Evolutionary conservation across 2,797 vertebrate genomes (phyloP).

Genomic region (Acomys russatus): DNA sequence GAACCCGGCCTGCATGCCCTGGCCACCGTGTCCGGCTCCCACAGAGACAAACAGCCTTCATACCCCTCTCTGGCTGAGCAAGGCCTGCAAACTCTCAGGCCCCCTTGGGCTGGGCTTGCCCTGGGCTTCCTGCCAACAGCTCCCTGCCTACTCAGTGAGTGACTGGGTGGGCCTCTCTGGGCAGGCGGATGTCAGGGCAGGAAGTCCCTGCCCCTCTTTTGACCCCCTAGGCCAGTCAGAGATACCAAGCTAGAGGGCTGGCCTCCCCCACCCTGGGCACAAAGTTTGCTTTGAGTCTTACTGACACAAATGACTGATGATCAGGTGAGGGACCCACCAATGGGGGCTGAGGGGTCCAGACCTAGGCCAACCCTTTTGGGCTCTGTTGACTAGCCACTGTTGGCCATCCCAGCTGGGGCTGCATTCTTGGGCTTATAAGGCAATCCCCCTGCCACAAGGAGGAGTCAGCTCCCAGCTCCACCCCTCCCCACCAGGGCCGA

Average conservation of each 20-base stretch:
- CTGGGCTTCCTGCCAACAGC: constrained; percentile 68
- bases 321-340: background rate
- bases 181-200: constrained; percentile 33
- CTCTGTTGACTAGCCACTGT: constrained; percentile 16
- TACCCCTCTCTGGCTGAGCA: background rate
- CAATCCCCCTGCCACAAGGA: constrained; percentile 83
- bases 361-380: constrained; percentile 27
- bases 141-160: constrained; percentile 44
- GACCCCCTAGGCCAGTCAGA: constrained; percentile 40
- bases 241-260: constrained; percentile 22
- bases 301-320: background rate
- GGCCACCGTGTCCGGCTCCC: background rate
- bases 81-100: constrained; percentile 31
- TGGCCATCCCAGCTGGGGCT: constrained; percentile 58
- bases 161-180: constrained; percentile 63
- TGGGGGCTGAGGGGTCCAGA: background rate
- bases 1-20: background rate
- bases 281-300: constrained; percentile 10
- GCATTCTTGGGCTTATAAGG: constrained; percentile 92
- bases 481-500: constrained; percentile 45
- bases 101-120: constrained; percentile 19
- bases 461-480: constrained; percentile 66
- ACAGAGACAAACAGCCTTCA: background rate
- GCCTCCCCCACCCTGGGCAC: constrained; percentile 8
- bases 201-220: constrained; percentile 51